Percentiles rank a stretch among this genome's conserved stretches.
These are phyloP conservation scores for Pristionchus maxplancki DNA, from an alignment of 2,888 invertebrate genomes.

Conservation along the genomic window DNA sequence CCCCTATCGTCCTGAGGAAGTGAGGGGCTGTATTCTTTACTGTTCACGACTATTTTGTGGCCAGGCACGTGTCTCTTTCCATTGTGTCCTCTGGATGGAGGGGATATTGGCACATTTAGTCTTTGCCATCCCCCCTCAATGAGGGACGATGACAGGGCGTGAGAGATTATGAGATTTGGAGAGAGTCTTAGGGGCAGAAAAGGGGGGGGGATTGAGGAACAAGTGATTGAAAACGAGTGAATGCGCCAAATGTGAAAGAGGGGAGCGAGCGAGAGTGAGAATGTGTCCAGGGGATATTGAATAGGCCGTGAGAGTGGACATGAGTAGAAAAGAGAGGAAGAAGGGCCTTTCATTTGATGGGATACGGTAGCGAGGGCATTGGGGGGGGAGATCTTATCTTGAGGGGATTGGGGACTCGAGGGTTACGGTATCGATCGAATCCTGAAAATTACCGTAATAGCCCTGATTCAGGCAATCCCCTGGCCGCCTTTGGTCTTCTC, in stretches of 20 bases:
- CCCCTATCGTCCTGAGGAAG: neutral
- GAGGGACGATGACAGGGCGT: neutral
- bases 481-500: slow-evolving; percentile 58
- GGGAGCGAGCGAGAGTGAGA: neutral
- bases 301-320: neutral
- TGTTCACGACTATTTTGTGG: neutral
- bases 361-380: neutral
- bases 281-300: slow-evolving; percentile 36
- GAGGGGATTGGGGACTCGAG: neutral
- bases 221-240: slow-evolving; percentile 36
- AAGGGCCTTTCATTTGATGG: slow-evolving; percentile 22
- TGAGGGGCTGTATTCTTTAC: slow-evolving; percentile 1
- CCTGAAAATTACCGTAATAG: too few relatives aligned
- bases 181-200: neutral
- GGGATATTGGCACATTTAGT: neutral
- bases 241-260: slow-evolving; percentile 32
- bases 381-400: neutral
- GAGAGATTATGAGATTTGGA: neutral
- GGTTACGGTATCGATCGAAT: neutral
- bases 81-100: neutral
- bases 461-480: slow-evolving; percentile 53
- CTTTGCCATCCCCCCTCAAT: neutral
- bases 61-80: slow-evolving; percentile 8
- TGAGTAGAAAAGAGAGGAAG: neutral
- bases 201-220: neutral